phyloP scores from a whole-genome alignment of 2,797 vertebrate species.

The Potorous gilbertii region DNA sequence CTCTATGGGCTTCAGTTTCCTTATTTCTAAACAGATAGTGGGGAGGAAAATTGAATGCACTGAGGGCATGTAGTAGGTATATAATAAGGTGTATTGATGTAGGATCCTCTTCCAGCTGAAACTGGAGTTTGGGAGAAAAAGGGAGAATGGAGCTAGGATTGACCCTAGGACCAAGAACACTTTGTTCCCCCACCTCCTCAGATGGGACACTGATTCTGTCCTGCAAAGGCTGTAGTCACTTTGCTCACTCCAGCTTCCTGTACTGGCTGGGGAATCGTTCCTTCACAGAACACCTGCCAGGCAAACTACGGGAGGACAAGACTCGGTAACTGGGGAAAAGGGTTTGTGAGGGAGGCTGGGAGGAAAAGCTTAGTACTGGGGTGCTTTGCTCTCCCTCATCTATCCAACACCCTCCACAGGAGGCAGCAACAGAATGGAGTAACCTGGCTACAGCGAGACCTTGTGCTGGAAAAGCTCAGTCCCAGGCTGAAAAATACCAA shows the following conservation, averaged over 20 bases:
- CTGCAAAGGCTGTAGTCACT: slow-evolving; percentile 69
- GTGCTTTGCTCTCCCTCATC: background rate
- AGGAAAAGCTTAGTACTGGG: background rate
- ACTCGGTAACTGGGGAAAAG: slow-evolving; percentile 49
- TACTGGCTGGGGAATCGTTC: slow-evolving; percentile 90
- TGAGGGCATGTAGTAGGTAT: too few relatives aligned
- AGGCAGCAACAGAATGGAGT: background rate
- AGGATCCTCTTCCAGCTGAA: background rate
- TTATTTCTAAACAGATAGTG: background rate
- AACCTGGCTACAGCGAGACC: slow-evolving; percentile 40
- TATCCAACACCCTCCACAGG: slow-evolving; percentile 5
- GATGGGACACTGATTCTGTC: slow-evolving; percentile 63
- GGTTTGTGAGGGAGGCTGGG: background rate
- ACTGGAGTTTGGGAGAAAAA: background rate
- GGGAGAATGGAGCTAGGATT: background rate
- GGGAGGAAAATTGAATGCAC: background rate
- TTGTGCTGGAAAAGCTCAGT: slow-evolving; percentile 66
- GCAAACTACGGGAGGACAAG: slow-evolving; percentile 61
- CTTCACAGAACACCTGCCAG: slow-evolving; percentile 84
- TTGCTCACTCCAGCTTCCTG: slow-evolving; percentile 78
- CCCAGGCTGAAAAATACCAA: slow-evolving; percentile 55
- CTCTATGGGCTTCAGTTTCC: background rate
- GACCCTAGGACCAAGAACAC: background rate
- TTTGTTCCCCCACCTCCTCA: background rate
- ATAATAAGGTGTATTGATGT: too few relatives aligned